Evolutionary conservation across 2,113 vertebrate genomes (phyloP).

Genomic region (Pogonocichla stellata): DNA sequence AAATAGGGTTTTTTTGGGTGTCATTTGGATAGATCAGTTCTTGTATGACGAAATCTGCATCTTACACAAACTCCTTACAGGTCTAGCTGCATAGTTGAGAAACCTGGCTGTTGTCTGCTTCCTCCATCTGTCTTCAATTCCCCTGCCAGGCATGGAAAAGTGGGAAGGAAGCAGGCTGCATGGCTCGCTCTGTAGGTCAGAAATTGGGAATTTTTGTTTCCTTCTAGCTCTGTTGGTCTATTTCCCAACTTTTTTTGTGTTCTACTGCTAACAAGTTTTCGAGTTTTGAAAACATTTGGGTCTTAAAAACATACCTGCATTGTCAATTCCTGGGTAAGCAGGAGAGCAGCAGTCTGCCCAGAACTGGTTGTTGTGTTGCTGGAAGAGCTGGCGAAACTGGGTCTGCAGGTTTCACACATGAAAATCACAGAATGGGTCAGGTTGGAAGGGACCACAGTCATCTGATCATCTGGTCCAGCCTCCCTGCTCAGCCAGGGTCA

Average conservation of each 20-base stretch:
- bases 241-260: not conserved
- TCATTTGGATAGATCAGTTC: not conserved
- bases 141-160: not conserved
- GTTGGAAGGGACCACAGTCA: not conserved
- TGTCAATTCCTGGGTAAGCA: not conserved
- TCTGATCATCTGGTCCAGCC: not conserved
- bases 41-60: not conserved
- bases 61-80: not conserved
- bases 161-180: not conserved
- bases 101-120: not conserved
- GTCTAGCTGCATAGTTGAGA: not conserved
- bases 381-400: not conserved
- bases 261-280: not conserved
- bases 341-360: not conserved
- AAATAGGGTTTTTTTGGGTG: fast-evolving
- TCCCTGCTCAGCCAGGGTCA: not conserved
- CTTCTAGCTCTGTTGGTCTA: not conserved
- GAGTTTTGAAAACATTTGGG: not conserved
- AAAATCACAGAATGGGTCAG: not conserved
- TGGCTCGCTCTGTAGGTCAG: not conserved
- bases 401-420: not conserved
- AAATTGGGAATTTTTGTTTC: not conserved
- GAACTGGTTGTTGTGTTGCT: not conserved
- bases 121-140: not conserved
- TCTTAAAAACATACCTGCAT: not conserved